A percentile compares a stretch with the other conserved stretches of the same genome.
Conservation (phyloP, 2,888 invertebrate species). For the Rapana venosa region DNA sequence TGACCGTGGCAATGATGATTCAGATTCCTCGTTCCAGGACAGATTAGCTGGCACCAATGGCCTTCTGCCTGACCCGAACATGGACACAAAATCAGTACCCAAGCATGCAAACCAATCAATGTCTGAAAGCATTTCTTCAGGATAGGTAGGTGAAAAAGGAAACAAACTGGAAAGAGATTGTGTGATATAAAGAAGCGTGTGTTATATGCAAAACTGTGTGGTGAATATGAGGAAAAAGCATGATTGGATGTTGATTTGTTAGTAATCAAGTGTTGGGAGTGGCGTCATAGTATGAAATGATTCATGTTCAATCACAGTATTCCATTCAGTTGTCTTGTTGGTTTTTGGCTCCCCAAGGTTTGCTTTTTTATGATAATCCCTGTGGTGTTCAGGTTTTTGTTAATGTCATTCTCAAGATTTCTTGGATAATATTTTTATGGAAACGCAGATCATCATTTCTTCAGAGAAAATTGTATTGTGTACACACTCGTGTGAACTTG, state of each 20-base stretch:
- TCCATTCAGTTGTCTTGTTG: not conserved
- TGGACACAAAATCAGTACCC: not conserved
- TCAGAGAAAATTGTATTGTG: not conserved
- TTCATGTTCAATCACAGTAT: not conserved
- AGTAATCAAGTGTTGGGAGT: not conserved
- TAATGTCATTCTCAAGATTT: not conserved
- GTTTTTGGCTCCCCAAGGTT: not conserved
- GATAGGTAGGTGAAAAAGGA: not conserved
- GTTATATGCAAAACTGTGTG: slow-evolving; percentile 13
- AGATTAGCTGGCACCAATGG: slow-evolving; percentile 28
- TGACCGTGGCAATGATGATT: slow-evolving; percentile 40
- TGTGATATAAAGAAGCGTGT: not conserved
- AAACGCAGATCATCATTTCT: not conserved
- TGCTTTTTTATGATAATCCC: not conserved
- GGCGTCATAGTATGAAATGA: not conserved
- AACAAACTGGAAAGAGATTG: not conserved
- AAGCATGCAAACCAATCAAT: not conserved
- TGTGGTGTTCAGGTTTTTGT: not conserved
- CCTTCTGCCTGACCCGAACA: slow-evolving; percentile 3
- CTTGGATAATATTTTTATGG: not conserved
- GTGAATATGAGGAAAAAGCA: not conserved
- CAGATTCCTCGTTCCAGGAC: not conserved
- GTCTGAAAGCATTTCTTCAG: not conserved
- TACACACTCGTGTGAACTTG: not conserved
- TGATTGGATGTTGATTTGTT: not conserved